phyloP scores from a whole-genome alignment of 1,140 invertebrate genomes.

The Listronotus oregonensis region DNA sequence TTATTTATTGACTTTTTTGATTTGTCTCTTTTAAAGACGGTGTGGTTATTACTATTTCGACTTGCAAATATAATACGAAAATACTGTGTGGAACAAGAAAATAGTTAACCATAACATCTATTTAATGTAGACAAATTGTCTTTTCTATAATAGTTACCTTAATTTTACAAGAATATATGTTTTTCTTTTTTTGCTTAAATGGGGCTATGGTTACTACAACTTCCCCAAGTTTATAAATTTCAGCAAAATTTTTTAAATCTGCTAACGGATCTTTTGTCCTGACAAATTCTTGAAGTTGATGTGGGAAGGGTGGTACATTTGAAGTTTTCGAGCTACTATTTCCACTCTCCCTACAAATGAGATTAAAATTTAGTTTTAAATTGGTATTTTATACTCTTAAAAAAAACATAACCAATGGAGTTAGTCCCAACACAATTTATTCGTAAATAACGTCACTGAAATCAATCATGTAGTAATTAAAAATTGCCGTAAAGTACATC shows the following conservation, averaged over 20 bases:
- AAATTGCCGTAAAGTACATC: no score
- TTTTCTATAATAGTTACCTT: constrained; percentile 42
- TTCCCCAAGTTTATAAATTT: constrained; percentile 42
- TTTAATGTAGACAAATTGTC: neutral
- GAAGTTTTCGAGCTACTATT: constrained; percentile 40
- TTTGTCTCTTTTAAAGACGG: no score
- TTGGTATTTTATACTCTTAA: no score
- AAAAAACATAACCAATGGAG: no score
- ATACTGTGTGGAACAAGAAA: neutral
- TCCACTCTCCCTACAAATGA: constrained; percentile 41
- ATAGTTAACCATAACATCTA: neutral
- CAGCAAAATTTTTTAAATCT: constrained; percentile 43
- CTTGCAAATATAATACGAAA: no score
- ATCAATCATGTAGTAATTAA: no score
- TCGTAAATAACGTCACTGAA: no score
- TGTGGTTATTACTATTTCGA: no score
- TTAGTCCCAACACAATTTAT: no score
- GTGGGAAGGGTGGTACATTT: neutral
- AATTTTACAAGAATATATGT: constrained; percentile 56
- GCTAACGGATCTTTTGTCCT: constrained; percentile 30
- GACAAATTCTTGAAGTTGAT: constrained; percentile 26
- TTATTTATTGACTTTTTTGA: no score
- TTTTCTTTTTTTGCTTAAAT: constrained; percentile 40
- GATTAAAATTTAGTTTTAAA: no score
- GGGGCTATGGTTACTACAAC: constrained; percentile 34